phyloP scores from a whole-genome alignment of 1,140 invertebrate species.

The Sarcophaga bullata region DNA sequence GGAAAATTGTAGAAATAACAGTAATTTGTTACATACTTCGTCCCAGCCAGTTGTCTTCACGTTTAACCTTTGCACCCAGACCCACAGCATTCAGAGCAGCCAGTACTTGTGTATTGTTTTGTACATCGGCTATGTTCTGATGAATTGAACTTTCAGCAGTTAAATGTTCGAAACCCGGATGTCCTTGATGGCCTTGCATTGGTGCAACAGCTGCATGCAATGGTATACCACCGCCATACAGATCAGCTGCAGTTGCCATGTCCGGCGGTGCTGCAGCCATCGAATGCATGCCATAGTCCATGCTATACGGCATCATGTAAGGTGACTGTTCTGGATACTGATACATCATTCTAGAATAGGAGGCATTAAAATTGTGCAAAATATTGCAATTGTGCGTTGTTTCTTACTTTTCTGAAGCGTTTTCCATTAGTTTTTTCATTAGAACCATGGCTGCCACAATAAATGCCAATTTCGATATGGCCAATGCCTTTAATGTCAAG shows the following conservation, averaged over 20 bases:
- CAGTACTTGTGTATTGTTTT: constrained; percentile 58
- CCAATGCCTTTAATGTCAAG: constrained; percentile 71
- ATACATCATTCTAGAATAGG: constrained; percentile 56
- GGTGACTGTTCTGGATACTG: constrained; percentile 63
- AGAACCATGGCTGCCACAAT: constrained; percentile 70
- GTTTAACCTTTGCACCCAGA: constrained; percentile 59
- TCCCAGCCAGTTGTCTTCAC: constrained; percentile 60
- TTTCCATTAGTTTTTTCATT: constrained; percentile 70
- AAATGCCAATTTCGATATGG: constrained; percentile 72
- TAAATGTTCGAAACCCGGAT: constrained; percentile 57
- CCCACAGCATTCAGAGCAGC: constrained; percentile 57
- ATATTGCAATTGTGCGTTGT: too few species aligned
- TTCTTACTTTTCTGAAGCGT: constrained; percentile 60
- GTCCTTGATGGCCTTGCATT: constrained; percentile 51
- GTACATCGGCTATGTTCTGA: constrained; percentile 56
- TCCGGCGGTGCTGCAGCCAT: constrained; percentile 49
- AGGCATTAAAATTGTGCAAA: background rate
- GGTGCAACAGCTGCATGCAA: constrained; percentile 50
- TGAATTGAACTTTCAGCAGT: constrained; percentile 59
- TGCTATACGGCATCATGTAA: constrained; percentile 64
- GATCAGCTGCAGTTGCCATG: constrained; percentile 42
- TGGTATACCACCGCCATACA: constrained; percentile 42
- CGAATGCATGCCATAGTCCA: constrained; percentile 59
- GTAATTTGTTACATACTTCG: constrained; percentile 54
- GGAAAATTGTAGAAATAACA: background rate